Evolutionary conservation across 2,888 invertebrate species (phyloP).

Genomic region (Metallyticus violacea): DNA sequence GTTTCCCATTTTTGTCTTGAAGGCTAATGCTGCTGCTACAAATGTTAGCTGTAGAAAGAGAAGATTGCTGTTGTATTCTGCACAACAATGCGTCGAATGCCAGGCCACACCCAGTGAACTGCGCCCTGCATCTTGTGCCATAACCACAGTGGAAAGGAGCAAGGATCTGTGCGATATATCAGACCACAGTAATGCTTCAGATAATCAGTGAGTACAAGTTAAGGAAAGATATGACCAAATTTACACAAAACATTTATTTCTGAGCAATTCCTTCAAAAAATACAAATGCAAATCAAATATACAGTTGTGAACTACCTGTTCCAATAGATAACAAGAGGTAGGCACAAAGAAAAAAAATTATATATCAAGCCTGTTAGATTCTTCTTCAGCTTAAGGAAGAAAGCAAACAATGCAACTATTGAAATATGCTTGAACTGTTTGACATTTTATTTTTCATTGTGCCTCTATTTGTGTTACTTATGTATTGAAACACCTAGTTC

Average conservation of each 20-base stretch:
- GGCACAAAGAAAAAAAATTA: no score
- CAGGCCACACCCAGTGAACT: constrained; percentile 54
- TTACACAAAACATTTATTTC: constrained; percentile 23
- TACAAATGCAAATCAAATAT: no score
- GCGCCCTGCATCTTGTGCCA: constrained; percentile 56
- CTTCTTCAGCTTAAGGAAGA: no score
- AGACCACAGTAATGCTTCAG: constrained; percentile 68
- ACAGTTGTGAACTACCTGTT: no score
- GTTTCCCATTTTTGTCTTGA: background rate
- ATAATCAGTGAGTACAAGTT: constrained; percentile 62
- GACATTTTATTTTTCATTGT: no score
- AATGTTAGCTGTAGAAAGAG: constrained; percentile 31
- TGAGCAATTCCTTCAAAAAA: constrained; percentile 23
- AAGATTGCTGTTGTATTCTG: constrained; percentile 34
- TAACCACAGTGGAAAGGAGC: constrained; percentile 72
- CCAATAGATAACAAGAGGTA: no score
- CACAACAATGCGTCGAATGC: constrained; percentile 31
- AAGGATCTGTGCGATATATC: constrained; percentile 54
- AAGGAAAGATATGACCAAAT: no score
- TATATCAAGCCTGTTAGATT: no score
- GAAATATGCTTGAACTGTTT: no score
- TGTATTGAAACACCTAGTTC: no score
- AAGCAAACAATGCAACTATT: no score
- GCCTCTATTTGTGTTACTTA: no score
- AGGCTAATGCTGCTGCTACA: background rate